These are phyloP conservation scores for Pseudopodoces humilis DNA, from an alignment of 2,113 vertebrate species.

Conservation along the genomic window DNA sequence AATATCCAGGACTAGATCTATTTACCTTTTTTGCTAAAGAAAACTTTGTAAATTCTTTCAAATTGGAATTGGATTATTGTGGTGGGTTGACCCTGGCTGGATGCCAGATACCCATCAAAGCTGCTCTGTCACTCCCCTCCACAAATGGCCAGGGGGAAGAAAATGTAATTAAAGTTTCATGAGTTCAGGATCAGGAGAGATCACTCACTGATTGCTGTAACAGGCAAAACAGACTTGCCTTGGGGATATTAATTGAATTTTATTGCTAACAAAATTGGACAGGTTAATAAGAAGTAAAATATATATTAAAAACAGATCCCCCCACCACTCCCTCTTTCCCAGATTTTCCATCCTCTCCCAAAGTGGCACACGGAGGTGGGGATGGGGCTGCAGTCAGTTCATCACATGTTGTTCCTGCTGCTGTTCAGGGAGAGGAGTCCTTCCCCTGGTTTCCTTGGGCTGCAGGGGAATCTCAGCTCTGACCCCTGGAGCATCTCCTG, in stretches of 20 bases:
- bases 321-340: not conserved
- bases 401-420: not conserved
- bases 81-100: not conserved
- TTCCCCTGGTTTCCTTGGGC: not conserved
- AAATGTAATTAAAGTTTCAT: not conserved
- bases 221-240: not conserved
- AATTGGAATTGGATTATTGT: not conserved
- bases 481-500: not conserved
- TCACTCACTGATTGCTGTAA: not conserved
- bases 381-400: not conserved
- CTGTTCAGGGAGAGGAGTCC: not conserved
- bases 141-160: not conserved
- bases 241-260: not conserved
- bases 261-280: not conserved
- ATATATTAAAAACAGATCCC: not conserved
- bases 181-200: not conserved
- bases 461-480: not conserved
- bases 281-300: not conserved
- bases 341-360: not conserved
- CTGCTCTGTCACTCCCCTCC: not conserved
- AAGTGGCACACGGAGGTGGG: not conserved
- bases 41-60: not conserved
- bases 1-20: not conserved
- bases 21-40: not conserved
- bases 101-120: not conserved